phyloP scores from a whole-genome alignment of 2,888 invertebrate genomes.

The Eristalinus sepulchralis region DNA sequence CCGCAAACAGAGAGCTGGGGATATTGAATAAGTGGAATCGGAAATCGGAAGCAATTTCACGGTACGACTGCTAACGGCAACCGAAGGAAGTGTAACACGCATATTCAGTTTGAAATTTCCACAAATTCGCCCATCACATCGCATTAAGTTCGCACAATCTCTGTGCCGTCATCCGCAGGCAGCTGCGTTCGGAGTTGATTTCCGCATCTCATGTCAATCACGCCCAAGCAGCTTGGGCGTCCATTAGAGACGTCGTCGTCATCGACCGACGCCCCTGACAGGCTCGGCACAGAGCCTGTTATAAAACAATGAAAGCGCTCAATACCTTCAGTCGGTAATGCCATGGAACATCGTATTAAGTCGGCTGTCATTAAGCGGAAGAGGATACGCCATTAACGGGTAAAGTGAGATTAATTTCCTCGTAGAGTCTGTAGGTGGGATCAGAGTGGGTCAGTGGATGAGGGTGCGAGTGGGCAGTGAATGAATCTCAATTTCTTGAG shows the following conservation, averaged over 20 bases:
- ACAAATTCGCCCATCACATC: background rate
- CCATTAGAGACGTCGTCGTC: background rate
- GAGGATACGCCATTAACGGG: slow-evolving; percentile 54
- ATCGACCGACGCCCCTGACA: background rate
- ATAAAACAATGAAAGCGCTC: slow-evolving; percentile 46
- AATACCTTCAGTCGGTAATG: slow-evolving; percentile 38
- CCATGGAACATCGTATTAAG: slow-evolving; percentile 49
- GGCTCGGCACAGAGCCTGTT: background rate
- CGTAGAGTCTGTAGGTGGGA: background rate
- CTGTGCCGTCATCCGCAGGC: background rate
- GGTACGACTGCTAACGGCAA: background rate
- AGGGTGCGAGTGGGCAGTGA: slow-evolving; percentile 6
- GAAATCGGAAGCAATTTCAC: background rate
- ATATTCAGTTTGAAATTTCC: background rate
- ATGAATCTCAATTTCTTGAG: slow-evolving; percentile 32
- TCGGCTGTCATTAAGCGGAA: slow-evolving; percentile 44
- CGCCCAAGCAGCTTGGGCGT: background rate
- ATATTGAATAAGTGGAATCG: background rate
- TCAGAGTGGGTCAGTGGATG: background rate
- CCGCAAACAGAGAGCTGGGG: background rate
- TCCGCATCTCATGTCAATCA: slow-evolving; percentile 1
- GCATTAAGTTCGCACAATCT: background rate
- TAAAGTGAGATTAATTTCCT: slow-evolving; percentile 55
- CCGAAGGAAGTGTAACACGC: background rate
- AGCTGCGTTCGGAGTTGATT: slow-evolving; percentile 1